These are phyloP conservation scores for Papilio helenus DNA, from an alignment of 1,140 invertebrate species.

Conservation along the genomic window DNA sequence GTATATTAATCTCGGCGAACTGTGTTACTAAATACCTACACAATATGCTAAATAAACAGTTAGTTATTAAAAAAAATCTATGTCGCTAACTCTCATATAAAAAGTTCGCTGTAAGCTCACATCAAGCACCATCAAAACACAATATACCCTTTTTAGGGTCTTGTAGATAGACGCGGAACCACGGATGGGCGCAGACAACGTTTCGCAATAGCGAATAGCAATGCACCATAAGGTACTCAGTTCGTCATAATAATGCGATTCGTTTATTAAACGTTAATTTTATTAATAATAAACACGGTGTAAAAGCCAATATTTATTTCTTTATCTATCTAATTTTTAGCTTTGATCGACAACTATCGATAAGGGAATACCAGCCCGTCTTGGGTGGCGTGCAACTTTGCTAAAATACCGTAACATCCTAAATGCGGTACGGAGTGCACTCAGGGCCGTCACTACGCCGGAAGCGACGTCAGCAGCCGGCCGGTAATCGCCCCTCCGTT, in stretches of 20 bases:
- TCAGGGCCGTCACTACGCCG: slow-evolving; percentile 42
- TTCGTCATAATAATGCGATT: no score
- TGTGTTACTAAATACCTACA: no score
- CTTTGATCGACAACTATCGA: no score
- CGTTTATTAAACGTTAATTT: no score
- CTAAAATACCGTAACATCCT: slow-evolving; percentile 30
- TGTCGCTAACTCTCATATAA: background rate
- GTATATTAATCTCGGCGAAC: no score
- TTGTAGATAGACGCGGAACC: slow-evolving; percentile 55
- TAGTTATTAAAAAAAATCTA: no score
- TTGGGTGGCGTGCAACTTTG: slow-evolving; percentile 16
- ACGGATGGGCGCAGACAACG: slow-evolving; percentile 46
- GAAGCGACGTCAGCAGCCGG: slow-evolving; percentile 41
- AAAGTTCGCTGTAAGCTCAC: slow-evolving; percentile 33
- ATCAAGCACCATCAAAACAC: slow-evolving; percentile 32
- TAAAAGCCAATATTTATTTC: no score
- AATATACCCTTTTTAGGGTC: slow-evolving; percentile 68
- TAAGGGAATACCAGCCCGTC: background rate
- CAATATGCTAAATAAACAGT: no score
- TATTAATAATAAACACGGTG: no score
- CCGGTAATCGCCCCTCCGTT: slow-evolving; percentile 42
- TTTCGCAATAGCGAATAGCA: no score
- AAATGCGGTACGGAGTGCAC: slow-evolving; percentile 37
- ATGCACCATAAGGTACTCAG: no score
- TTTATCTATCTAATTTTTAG: no score